A percentile compares a stretch with the other conserved stretches of the same genome.
Evolutionary conservation across 1,140 invertebrate genomes (phyloP).

Genomic region (Ptiloglossa arizonensis): DNA sequence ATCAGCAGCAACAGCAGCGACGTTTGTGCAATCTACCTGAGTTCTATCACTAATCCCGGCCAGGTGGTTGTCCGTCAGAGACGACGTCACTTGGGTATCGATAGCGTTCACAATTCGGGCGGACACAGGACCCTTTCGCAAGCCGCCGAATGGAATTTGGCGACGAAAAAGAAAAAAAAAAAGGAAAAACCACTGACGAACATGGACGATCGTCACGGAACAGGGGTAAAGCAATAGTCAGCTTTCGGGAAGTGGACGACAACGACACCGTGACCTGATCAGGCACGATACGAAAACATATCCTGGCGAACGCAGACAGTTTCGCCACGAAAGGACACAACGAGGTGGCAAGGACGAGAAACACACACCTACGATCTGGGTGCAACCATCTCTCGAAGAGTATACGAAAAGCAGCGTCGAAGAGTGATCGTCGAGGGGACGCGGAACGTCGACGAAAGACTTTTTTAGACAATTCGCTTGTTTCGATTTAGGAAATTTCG

Average conservation of each 20-base stretch:
- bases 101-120: background rate
- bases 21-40: constrained; percentile 80
- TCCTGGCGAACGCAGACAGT: constrained; percentile 30
- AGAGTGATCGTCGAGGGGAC: background rate
- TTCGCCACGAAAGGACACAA: no score
- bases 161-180: no score
- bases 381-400: constrained; percentile 34
- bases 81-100: constrained; percentile 2
- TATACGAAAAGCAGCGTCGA: constrained; percentile 53
- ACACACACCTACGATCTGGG: no score
- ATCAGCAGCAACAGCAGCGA: constrained; percentile 70
- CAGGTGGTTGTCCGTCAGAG: constrained; percentile 2
- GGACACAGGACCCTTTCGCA: background rate
- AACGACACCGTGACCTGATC: background rate
- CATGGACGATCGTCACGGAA: background rate
- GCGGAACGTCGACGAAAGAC: constrained; percentile 13
- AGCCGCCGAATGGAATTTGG: constrained; percentile 36
- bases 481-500: background rate
- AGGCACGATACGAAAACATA: constrained; percentile 38
- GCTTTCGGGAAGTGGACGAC: background rate
- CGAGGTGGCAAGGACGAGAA: background rate
- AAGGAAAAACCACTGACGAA: no score
- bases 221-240: background rate
- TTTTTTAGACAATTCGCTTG: constrained; percentile 9
- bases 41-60: constrained; percentile 75